Base-by-base conservation (phyloP, 2,888 invertebrate species). In the Leucophenga montana region DNA sequence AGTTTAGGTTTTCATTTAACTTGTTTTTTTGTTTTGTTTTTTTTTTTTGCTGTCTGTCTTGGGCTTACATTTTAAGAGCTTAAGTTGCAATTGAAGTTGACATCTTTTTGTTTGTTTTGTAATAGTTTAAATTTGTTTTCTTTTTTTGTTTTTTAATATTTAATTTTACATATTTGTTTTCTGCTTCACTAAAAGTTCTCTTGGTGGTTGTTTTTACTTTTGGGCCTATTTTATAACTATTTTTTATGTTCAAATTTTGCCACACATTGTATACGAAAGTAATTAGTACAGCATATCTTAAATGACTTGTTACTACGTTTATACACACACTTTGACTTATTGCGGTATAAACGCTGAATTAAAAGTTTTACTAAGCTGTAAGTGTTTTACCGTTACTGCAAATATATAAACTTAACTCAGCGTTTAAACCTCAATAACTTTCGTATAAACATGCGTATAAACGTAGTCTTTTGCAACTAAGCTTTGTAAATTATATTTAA, bases 101-200 rank as follows among this genome's bases (percentile, higher is more conserved):
- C 44, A 62, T 70, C 14, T n/a, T 48, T 48, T 66, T 66, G 62
- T 62, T 68, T 66, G 39, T 71, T 69, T 70, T 68, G n/a, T n/a
- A n/a, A n/a, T n/a, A n/a, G n/a, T n/a, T n/a, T n/a, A n/a, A n/a
- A 71, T 44, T 70, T 70, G 65, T 46, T 62, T 57, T 50, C 65
- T 54, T 1, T 66, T 50, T 27, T 65, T 50, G 22, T 18, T 65
- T 18, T 65, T 65, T 27, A 9, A 27, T 48, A n/a, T 65, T 57
- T 31, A n/a, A 27, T 27, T 62, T 46, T 22, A 44, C 9, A 20
- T 48, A 3, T 64, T 22, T 56, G 16, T 56, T 13, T 11, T 56
- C 14, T 56, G 20, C 27, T 56, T 56, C 27, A 39, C 33, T 59
- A 16, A 39, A 64, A 13, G 39, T 39, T 39, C 39, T 39, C 20